Evolutionary conservation across 2,888 invertebrate genomes (phyloP).

Genomic region (Orgyia antiqua): DNA sequence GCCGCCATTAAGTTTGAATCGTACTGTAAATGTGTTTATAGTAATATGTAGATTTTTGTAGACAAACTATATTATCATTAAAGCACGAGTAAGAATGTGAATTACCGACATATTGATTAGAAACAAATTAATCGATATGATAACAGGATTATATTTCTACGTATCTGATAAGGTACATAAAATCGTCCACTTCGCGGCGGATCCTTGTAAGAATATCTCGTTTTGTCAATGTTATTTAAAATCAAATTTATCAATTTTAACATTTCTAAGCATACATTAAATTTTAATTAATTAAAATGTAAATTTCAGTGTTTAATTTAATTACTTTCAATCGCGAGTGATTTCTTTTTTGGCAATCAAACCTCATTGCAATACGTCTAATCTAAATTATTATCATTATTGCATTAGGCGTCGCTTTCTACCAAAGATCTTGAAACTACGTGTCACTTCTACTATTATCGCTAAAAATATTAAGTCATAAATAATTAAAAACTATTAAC

Average conservation of each 20-base stretch:
- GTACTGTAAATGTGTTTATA: too few species aligned
- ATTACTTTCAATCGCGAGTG: conserved; percentile 8
- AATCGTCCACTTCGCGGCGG: conserved; percentile 49
- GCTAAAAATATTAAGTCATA: too few species aligned
- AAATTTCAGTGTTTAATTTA: too few species aligned
- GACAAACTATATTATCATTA: background rate
- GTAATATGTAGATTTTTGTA: background rate
- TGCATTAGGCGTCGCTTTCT: too few species aligned
- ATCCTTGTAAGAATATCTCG: conserved; percentile 44
- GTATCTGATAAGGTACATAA: conserved; percentile 47
- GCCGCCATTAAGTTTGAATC: too few species aligned
- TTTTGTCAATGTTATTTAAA: conserved; percentile 11
- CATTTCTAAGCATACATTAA: too few species aligned
- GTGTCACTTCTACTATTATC: too few species aligned
- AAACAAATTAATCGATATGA: conserved; percentile 58
- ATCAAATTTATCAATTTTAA: background rate
- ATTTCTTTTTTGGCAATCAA: conserved; percentile 4
- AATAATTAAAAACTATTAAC: too few species aligned
- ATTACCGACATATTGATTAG: conserved; percentile 32
- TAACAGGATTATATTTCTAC: conserved; percentile 48
- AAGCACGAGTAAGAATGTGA: conserved; percentile 19
- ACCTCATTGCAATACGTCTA: too few species aligned
- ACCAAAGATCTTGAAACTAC: too few species aligned
- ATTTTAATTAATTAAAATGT: too few species aligned
- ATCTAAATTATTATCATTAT: too few species aligned